Percentiles rank a stretch among this genome's conserved stretches.
These are phyloP conservation scores for Acanthochromis polyacanthus DNA, from an alignment of 2,113 vertebrate species.

Conservation along the genomic window DNA sequence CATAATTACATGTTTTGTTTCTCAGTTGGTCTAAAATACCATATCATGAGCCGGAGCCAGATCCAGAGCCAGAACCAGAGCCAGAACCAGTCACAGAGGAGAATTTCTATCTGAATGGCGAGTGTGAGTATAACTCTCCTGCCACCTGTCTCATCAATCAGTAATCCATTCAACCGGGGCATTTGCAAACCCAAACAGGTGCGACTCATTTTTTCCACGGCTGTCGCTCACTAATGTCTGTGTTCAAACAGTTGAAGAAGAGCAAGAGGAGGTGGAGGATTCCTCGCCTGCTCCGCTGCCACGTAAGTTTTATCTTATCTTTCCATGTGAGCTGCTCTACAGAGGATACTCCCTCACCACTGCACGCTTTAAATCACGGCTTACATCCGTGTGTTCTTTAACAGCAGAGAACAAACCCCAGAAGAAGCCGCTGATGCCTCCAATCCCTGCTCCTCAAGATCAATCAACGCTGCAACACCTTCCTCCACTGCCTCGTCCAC, in stretches of 20 bases:
- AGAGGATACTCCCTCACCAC: neutral
- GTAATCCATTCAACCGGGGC: neutral
- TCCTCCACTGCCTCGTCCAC: no score
- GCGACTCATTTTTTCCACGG: slow-evolving; percentile 46
- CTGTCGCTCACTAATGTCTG: slow-evolving; percentile 9
- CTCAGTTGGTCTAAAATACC: neutral
- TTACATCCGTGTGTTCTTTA: slow-evolving; percentile 1
- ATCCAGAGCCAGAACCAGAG: neutral
- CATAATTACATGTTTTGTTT: neutral
- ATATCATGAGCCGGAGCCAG: neutral
- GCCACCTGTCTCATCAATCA: neutral
- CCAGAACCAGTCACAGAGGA: neutral
- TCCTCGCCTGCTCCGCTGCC: neutral
- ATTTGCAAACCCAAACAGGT: slow-evolving; percentile 37
- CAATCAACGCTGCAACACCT: accelerated
- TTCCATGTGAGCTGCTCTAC: neutral
- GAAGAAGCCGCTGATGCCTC: slow-evolving; percentile 27
- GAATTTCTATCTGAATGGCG: slow-evolving; percentile 44
- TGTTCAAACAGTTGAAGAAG: slow-evolving; percentile 46
- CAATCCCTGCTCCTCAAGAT: slow-evolving; percentile 29
- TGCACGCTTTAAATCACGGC: no score
- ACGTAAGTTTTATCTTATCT: slow-evolving; percentile 30
- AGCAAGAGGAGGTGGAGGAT: neutral
- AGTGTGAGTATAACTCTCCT: neutral
- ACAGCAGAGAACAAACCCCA: neutral